These are phyloP conservation scores for Quadriops clusia DNA, from an alignment of 2,888 invertebrate genomes.

Conservation along the genomic window DNA sequence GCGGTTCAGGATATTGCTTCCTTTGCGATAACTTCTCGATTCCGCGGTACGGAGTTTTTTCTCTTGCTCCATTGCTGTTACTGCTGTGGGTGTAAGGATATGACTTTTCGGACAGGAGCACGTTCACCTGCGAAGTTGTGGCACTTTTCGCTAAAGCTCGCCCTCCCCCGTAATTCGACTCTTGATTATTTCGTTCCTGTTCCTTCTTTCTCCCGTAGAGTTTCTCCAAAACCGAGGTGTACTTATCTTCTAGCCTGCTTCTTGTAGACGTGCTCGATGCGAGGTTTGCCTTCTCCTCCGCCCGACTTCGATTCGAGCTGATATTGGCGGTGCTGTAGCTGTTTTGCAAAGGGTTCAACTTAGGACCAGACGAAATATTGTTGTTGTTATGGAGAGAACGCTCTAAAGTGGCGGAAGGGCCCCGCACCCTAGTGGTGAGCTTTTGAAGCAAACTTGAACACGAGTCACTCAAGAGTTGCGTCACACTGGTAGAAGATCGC, in stretches of 20 bases:
- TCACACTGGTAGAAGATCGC: constrained; percentile 72
- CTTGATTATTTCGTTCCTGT: constrained; percentile 58
- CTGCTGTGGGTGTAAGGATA: constrained; percentile 43
- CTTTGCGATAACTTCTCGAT: constrained; percentile 5
- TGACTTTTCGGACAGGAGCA: constrained; percentile 57
- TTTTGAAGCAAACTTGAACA: constrained; percentile 77
- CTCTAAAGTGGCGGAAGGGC: constrained; percentile 51
- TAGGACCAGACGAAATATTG: too few relatives aligned
- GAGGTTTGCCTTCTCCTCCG: too few relatives aligned
- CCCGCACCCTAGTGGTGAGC: constrained; percentile 59
- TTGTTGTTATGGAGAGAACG: constrained; percentile 39
- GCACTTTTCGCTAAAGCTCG: constrained; percentile 53
- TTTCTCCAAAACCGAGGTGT: constrained; percentile 61
- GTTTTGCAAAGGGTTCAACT: too few relatives aligned
- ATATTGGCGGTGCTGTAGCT: constrained; percentile 6
- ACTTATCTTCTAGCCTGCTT: constrained; percentile 66
- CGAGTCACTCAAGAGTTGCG: constrained; percentile 75
- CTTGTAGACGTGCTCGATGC: constrained; percentile 33
- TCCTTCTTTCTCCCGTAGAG: constrained; percentile 50
- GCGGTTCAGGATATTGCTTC: constrained; percentile 28
- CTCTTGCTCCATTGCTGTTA: constrained; percentile 37
- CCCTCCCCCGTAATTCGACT: constrained; percentile 40
- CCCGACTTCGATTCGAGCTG: too few relatives aligned
- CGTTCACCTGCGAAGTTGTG: constrained; percentile 48
- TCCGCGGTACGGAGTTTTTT: constrained; percentile 48